Evolutionary conservation across 2,797 vertebrate species (phyloP).

Genomic region (Cyclopterus lumpus): DNA sequence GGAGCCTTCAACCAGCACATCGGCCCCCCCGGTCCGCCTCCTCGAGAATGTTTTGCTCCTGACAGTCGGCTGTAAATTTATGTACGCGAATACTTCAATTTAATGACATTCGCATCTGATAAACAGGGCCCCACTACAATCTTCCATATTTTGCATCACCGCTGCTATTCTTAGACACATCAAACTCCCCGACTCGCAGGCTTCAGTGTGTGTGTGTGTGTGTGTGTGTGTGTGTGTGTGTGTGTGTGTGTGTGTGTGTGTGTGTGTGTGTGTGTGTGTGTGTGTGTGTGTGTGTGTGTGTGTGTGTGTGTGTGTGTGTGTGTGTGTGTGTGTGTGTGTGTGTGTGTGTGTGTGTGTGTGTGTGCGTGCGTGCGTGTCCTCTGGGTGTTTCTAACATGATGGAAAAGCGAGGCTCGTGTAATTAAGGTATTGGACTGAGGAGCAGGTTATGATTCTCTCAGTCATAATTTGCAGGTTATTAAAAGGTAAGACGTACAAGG

Average conservation of each 20-base stretch:
- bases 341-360: constrained; percentile 3
- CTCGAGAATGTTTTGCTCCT: constrained; percentile 30
- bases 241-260: not conserved
- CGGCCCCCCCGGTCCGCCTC: constrained; percentile 15
- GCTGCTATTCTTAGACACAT: constrained; percentile 53
- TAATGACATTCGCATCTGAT: constrained; percentile 48
- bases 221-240: too few species aligned
- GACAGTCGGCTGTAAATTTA: constrained; percentile 34
- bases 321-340: not conserved
- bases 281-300: not conserved
- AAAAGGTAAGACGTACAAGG: constrained; percentile 64
- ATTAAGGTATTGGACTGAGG: constrained; percentile 62
- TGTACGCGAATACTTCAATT: constrained; percentile 42
- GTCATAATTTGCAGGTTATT: constrained; percentile 71
- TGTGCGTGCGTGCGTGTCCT: constrained; percentile 11
- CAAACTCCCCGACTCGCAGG: constrained; percentile 19
- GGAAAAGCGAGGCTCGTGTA: constrained; percentile 53
- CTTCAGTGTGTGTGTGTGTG: constrained; percentile 12
- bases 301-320: too few species aligned
- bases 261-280: not conserved
- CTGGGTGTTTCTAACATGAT: constrained; percentile 40
- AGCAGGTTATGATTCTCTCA: constrained; percentile 55
- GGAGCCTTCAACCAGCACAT: constrained; percentile 10
- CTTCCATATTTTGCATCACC: constrained; percentile 34
- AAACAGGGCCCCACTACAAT: constrained; percentile 27